Base-by-base conservation (phyloP, 2,797 vertebrate species). In the Clarias platycephalus region DNA sequence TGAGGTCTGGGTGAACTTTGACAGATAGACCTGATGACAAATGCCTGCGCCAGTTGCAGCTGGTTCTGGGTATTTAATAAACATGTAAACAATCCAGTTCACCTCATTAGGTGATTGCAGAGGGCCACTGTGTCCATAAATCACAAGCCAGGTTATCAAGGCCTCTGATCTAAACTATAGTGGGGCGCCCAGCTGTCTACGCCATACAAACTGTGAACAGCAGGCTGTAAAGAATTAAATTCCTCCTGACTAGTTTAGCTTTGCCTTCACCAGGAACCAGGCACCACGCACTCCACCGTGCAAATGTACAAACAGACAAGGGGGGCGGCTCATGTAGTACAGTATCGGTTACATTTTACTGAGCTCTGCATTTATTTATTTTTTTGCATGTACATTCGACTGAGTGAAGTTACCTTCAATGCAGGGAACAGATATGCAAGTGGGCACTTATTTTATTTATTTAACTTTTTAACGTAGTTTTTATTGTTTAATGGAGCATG, bases 1-100 rank as follows among this genome's bases (percentile, higher is more conserved):
- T 62, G 37, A 84, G 84, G 84, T 82, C 80, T 78, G 67, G 28
- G 0, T 74, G 70, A 87, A 86, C 93, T 91, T 93, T 95, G 94
- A 93, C 93, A 94, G 93, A 95, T 93, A 93, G 83, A 62, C 93
- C 92, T 87, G 85, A 90, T 93, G 94, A 95, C 94, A 94, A 94
- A 92, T 91, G 91, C 55, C 88, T 91, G 87, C 87, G 88, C 90
- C 91, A 91, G 92, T 94, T 93, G 95, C 96, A 98, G 96, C 95
- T 97, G 97, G 95, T 97, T 97, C 95, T 93, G 93, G 95, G 95
- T 96, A 97, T 97, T 97, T 98, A 98, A 98, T 98, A 98, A 98
- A 98, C 96, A 96, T 96, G 96, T 98, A 97, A 97, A 98, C 97
- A 97, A 96, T 96, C 95, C 89, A 91, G 95, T 94, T 96, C 94